Conservation (phyloP, 2,797 vertebrate genomes). For the Perdix hodgsoniae region DNA sequence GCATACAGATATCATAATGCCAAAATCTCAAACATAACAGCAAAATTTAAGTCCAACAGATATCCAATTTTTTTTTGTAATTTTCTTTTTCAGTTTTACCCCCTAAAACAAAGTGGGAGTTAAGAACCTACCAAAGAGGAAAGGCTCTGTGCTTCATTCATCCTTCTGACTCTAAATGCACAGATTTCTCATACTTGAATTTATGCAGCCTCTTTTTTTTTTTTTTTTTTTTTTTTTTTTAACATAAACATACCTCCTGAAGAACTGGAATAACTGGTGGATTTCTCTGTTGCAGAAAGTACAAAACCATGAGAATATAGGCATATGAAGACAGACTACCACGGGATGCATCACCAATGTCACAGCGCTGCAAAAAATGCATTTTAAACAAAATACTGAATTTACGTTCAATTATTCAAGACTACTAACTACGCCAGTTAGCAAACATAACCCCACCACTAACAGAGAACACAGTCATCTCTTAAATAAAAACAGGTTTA, state of each 20-base stretch:
- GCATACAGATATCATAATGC: background rate
- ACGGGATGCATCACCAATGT: conserved; percentile 97
- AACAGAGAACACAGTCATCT: background rate
- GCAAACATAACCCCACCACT: background rate
- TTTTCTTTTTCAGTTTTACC: background rate
- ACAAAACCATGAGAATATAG: conserved; percentile 99
- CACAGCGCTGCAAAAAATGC: conserved; percentile 88
- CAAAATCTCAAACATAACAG: conserved; percentile 2
- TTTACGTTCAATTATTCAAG: conserved; percentile 13
- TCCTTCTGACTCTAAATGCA: background rate
- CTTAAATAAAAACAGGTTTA: conserved; percentile 26
- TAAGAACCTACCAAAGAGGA: background rate
- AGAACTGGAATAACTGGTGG: conserved; percentile 96
- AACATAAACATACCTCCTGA: conserved; percentile 88
- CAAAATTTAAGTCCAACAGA: background rate
- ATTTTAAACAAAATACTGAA: conserved; percentile 32
- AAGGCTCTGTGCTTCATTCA: background rate
- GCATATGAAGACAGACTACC: conserved; percentile 98
- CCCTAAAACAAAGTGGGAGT: background rate
- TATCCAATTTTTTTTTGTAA: background rate
- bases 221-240: background rate
- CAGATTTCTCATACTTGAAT: background rate
- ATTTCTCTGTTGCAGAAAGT: conserved; percentile 96
- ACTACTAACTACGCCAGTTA: background rate
- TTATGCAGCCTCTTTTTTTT: background rate